Base-by-base conservation (phyloP, 2,888 invertebrate genomes). In the Diogma glabrata region DNA sequence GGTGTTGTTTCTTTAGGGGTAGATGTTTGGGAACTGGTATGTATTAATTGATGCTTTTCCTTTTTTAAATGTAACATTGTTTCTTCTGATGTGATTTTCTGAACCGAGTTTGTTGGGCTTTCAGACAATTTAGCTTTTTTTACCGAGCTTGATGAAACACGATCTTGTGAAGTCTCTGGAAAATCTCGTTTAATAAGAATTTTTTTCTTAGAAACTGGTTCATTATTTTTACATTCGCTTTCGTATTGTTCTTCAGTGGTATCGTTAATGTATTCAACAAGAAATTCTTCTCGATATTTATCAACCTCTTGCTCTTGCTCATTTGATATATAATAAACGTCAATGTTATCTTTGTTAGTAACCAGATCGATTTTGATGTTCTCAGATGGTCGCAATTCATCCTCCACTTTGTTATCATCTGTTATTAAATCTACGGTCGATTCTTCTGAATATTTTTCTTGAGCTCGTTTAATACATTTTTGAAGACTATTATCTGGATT, bases 381-480 rank as follows among this genome's bases (percentile, higher is more conserved):
- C 23, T 43, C 43, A 22, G 22, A n/a, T n/a, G n/a, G n/a, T 22
- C 23, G 20, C 20, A 6, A 8, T 22, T 43, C 22, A 43, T 43
- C 43, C 2, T 43, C 43, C 6, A 14, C 7, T n/a, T 43, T 43
- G n/a, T 43, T 23, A 8, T 43, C 43, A 43, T 43, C 17, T 12
- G 20, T 23, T 43, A n/a, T 12, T 14, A 12, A 12, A 22, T n/a
- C 23, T n/a, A n/a, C n/a, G n/a, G n/a, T n/a, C 8, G 20, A 22
- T 10, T 43, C 43, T 14, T 3, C 22, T 5, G 43, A 1, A n/a
- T n/a, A 22, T 22, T 43, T 43, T 22, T 43, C 43, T 43, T 43
- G 22, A 8, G 43, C 43, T n/a, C 43, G 22, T 22, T 43, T 43
- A 22, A 43, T 43, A n/a, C 43, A 43, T n/a, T 22, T 43, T 12